Conservation (phyloP, 1,140 invertebrate genomes). For the Bombus waltoni region DNA sequence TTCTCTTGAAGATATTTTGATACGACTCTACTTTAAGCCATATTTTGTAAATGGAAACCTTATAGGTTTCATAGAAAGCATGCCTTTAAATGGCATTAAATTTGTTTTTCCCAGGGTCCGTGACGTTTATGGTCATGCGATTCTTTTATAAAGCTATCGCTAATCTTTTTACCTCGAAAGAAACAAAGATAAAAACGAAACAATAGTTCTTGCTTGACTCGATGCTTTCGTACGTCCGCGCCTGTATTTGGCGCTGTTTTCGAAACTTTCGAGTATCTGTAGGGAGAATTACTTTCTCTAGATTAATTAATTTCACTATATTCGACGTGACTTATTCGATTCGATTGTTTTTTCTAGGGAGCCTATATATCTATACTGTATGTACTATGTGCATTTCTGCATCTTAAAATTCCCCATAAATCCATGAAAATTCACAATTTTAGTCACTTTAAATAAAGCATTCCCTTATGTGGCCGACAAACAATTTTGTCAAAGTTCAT, state of each 20-base stretch:
- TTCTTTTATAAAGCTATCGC: slow-evolving; percentile 1
- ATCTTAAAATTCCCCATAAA: too few relatives aligned
- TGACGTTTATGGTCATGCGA: background rate
- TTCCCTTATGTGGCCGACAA: background rate
- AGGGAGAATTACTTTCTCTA: background rate
- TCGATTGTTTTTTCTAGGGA: too few relatives aligned
- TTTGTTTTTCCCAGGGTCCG: background rate
- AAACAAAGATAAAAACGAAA: slow-evolving; percentile 2
- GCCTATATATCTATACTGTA: too few relatives aligned
- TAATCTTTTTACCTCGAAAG: background rate
- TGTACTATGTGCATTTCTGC: too few relatives aligned
- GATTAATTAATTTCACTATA: too few relatives aligned
- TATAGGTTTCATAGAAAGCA: slow-evolving; percentile 23
- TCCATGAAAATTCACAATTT: too few relatives aligned
- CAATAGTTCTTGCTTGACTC: background rate
- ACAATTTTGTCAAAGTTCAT: background rate
- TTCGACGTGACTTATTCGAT: too few relatives aligned
- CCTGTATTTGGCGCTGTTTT: background rate
- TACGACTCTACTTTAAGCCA: too few relatives aligned
- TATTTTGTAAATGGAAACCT: slow-evolving; percentile 2
- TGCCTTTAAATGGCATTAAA: slow-evolving; percentile 32
- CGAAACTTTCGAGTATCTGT: background rate
- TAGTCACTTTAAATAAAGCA: background rate
- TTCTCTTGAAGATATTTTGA: too few relatives aligned
- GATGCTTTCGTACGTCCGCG: background rate